Evolutionary conservation across 1,140 invertebrate genomes (phyloP), one percentile per base, ranked within the genome.

Genomic region (Phortica variegata): DNA sequence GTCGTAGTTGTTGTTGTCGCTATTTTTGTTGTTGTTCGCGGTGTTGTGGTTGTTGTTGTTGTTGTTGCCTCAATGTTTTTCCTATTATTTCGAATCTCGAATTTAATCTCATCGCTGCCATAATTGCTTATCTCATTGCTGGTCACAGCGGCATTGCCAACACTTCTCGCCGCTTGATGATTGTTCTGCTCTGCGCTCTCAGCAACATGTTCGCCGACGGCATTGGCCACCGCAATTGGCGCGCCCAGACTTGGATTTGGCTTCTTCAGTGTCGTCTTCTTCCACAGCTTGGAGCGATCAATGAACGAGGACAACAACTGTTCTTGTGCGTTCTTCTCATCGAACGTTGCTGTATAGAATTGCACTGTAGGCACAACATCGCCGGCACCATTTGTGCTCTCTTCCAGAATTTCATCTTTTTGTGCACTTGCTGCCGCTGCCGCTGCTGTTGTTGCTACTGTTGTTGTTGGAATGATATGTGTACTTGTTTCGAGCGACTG

Each of bases 1-100:
- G 79, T 79, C 12, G 77, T 78, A 2, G 56, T 52, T 6, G 51
- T 54, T 0, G 47, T 54, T 9, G 3, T n/a, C 9, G 2, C n/a
- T 38, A 16, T n/a, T 7, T 33, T n/a, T n/a, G 77, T 79, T 9
- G 79, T 79, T 33, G 73, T 74, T 23, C 65, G 61, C 23, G 61
- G 51, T n/a, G 77, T 78, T 2, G 78, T 79, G 3, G 76, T 74
- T 6, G 52, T 38, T 19, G 54, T 37, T 20, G 41, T 18, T 23
- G 58, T 40, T 15, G 56, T 42, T 13, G 36, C 32, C 2, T 20
- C 42, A 5, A 36, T 3, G 13, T 15, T 29, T 21, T 48, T 58
- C 10, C 58, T 60, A 5, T 55, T 32, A 49, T 73, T 74, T 38
- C 70, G 65, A 51, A 74, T 74, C 48, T 74, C 70, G 40, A 74